Percentiles rank a stretch among this genome's conserved stretches.
Evolutionary conservation across 2,888 invertebrate species (phyloP).

Genomic region (Thysanoteuthis rhombus): DNA sequence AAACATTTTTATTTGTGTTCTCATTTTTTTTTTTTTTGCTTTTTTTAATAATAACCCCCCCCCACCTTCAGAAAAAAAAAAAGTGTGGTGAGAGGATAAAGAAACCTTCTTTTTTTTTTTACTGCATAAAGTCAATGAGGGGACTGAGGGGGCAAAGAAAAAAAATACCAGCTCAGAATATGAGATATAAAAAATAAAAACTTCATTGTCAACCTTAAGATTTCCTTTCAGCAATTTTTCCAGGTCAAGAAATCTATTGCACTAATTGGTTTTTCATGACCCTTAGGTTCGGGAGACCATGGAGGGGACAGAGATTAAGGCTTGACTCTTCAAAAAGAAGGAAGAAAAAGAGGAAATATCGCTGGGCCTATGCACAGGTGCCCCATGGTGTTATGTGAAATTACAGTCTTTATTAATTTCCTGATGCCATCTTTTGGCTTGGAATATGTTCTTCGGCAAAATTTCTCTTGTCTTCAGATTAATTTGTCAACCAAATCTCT

Average conservation of each 20-base stretch:
- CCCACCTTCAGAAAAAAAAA: no score
- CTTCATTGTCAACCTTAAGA: neutral
- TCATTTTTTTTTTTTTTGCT: neutral
- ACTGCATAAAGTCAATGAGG: neutral
- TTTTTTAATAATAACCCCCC: no score
- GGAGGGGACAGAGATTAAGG: neutral
- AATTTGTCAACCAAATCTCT: neutral
- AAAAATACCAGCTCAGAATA: neutral
- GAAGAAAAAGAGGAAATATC: neutral
- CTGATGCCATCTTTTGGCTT: neutral
- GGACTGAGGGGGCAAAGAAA: neutral
- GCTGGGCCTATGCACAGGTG: neutral
- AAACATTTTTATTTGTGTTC: no score
- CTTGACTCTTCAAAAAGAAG: no score
- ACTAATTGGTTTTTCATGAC: neutral
- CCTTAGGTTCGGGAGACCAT: neutral
- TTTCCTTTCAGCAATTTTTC: neutral
- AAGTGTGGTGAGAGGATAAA: neutral
- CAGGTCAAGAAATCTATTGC: neutral
- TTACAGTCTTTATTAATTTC: neutral
- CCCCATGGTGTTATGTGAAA: neutral
- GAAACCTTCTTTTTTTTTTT: neutral
- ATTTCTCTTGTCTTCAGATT: neutral
- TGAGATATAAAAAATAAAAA: slow-evolving; percentile 12
- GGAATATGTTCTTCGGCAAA: neutral